Base-by-base conservation (phyloP, 2,113 vertebrate species). In the Psettodes erumei region DNA sequence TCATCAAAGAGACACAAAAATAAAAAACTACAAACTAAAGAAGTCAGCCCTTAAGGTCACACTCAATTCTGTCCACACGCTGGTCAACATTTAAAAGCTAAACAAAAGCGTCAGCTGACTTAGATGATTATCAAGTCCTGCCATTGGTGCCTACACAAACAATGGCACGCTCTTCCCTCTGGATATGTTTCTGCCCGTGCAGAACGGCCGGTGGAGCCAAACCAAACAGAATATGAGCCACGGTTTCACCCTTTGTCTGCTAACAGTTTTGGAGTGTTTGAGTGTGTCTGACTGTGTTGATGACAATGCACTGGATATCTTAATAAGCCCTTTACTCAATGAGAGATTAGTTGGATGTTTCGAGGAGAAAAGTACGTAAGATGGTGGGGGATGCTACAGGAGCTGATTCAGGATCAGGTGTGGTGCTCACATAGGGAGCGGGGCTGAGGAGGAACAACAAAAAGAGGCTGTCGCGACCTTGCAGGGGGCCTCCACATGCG, bases 281-380 rank as follows among this genome's bases (percentile, higher is more conserved):
- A 42, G 73, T 70, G 70, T 80, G 50, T 76, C 56, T 78, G 75
- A 86, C 77, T 65, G 65, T 79, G 84, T 61, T 13, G 73, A 81
- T 83, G 88, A 60, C 23, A 18, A 81, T 84, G 76, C 82, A 75
- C 72, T 79, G 91, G 88, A 66, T 86, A 69, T 90, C 83, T 85
- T 86, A 85, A 86, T 87, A 94, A 94, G 93, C 94, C 93, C 93
- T 95, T 95, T 94, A 90, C 88, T 88, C 86, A 75, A 91, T 93
- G 91, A 85, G 69, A 90, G 74, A 72, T 75, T 53, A 28, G 58
- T 77, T 70, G 66, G 77, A 89, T 81, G 48, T 80, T 78, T 76
- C 43, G 53, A 82, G 64, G 54, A 89, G 75, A 72, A 60, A 76
- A 69, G 58, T 81, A 67, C 59, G n/a, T n/a, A 60, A 77, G 68